Evolutionary conservation across 2,113 vertebrate genomes (phyloP).

Genomic region (Oreotrochilus melanogaster): DNA sequence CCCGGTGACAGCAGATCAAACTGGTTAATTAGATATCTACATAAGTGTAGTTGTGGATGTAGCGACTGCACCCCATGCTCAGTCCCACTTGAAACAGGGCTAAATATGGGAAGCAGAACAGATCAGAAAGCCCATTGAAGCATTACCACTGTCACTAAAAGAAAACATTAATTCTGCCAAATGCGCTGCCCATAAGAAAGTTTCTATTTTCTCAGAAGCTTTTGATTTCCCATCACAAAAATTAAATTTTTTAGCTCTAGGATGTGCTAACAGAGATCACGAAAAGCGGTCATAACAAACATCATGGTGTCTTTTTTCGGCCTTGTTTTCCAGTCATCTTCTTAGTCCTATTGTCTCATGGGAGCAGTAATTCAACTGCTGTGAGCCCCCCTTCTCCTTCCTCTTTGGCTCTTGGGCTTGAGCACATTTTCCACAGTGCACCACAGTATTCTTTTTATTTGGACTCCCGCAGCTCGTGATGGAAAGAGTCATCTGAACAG

Average conservation of each 20-base stretch:
- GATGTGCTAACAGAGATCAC: background rate
- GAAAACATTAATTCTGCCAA: conserved; percentile 30
- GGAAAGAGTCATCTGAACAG: conserved; percentile 49
- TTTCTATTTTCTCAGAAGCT: conserved; percentile 22
- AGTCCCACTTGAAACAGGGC: background rate
- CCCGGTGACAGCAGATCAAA: conserved; percentile 7
- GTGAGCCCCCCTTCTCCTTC: conserved; percentile 47
- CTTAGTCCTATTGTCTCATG: conserved; percentile 28
- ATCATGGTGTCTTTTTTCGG: background rate
- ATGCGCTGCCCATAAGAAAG: background rate
- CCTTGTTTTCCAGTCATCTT: conserved; percentile 54
- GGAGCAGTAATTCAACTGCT: conserved; percentile 40
- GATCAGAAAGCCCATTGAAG: conserved; percentile 3
- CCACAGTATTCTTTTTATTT: conserved; percentile 57
- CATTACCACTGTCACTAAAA: background rate
- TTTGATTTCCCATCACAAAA: background rate
- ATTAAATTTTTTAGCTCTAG: background rate
- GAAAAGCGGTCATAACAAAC: background rate
- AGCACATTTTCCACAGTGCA: conserved; percentile 56
- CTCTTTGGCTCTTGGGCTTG: conserved; percentile 32
- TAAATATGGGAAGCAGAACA: conserved; percentile 1
- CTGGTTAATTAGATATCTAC: background rate
- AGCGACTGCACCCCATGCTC: background rate
- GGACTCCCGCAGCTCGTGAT: conserved; percentile 35
- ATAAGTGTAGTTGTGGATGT: background rate